Conservation (phyloP, 2,797 vertebrate species). For the Danio albolineatus region DNA sequence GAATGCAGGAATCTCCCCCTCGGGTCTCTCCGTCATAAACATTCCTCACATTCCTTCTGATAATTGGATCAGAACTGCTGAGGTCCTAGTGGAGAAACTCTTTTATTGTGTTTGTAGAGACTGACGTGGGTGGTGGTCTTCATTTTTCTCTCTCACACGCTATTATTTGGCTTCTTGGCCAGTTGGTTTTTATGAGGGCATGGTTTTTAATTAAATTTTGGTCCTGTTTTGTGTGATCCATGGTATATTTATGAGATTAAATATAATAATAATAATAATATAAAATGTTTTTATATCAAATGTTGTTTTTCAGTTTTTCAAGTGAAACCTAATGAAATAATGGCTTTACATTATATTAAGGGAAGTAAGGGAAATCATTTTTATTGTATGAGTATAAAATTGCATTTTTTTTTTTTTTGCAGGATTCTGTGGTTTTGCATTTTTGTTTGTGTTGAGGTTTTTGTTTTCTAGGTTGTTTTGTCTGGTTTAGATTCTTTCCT, state of each 20-base stretch:
- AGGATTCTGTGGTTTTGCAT: too few relatives aligned
- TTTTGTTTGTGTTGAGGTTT: too few relatives aligned
- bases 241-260: neutral
- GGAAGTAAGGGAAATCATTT: too few relatives aligned
- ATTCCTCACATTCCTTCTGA: slow-evolving; percentile 40
- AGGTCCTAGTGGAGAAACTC: slow-evolving; percentile 11
- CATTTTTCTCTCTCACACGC: neutral
- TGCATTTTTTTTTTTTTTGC: too few relatives aligned
- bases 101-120: slow-evolving; percentile 15
- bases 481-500: too few relatives aligned
- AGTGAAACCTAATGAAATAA: neutral
- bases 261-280: neutral
- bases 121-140: slow-evolving; percentile 3
- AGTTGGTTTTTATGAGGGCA: neutral
- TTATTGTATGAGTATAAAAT: too few relatives aligned
- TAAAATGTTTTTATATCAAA: neutral
- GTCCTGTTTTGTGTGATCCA: neutral
- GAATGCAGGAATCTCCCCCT: slow-evolving; percentile 31
- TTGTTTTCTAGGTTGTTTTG: too few relatives aligned
- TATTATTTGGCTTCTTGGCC: neutral
- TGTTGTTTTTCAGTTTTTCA: neutral
- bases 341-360: too few relatives aligned
- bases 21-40: slow-evolving; percentile 13
- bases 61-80: slow-evolving; percentile 39
- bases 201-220: neutral